Conservation (phyloP, 2,888 invertebrate genomes). For the Dendrolimus pini region DNA sequence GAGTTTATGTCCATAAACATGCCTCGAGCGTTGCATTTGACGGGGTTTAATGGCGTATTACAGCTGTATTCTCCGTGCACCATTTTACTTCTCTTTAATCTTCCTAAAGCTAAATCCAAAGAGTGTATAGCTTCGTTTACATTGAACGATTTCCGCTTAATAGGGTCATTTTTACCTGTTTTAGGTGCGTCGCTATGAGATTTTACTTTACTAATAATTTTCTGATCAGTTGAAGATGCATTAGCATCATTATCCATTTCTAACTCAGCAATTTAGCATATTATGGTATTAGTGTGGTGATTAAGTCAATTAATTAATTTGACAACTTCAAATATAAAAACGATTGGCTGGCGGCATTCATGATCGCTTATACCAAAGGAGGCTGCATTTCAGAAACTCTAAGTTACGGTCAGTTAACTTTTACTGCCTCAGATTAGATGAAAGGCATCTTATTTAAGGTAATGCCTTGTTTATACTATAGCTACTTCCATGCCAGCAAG, state of each 20-base stretch:
- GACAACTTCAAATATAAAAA: no score
- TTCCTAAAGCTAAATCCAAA: conserved; percentile 43
- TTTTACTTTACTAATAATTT: conserved; percentile 36
- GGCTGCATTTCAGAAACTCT: no score
- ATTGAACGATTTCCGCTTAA: conserved; percentile 48
- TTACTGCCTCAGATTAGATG: no score
- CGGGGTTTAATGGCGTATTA: conserved; percentile 16
- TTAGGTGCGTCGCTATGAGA: conserved; percentile 29
- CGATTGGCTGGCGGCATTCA: no score
- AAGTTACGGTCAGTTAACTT: no score
- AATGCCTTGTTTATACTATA: no score
- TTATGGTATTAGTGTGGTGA: not conserved
- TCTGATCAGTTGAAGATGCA: conserved; percentile 29
- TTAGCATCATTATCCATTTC: conserved; percentile 46
- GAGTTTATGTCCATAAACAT: conserved; percentile 39
- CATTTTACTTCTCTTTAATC: conserved; percentile 51
- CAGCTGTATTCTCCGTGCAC: conserved; percentile 34
- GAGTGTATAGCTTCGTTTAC: conserved; percentile 49
- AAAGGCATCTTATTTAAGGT: no score
- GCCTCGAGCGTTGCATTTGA: conserved; percentile 21
- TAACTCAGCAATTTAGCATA: conserved; percentile 25
- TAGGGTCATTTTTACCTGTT: conserved; percentile 31
- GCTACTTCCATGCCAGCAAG: no score
- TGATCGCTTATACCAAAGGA: no score
- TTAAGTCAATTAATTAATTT: no score